A percentile compares a stretch with the other conserved stretches of the same genome.
Conservation (phyloP, 2,888 invertebrate genomes). For the Amblyjoppa fuscipennis region DNA sequence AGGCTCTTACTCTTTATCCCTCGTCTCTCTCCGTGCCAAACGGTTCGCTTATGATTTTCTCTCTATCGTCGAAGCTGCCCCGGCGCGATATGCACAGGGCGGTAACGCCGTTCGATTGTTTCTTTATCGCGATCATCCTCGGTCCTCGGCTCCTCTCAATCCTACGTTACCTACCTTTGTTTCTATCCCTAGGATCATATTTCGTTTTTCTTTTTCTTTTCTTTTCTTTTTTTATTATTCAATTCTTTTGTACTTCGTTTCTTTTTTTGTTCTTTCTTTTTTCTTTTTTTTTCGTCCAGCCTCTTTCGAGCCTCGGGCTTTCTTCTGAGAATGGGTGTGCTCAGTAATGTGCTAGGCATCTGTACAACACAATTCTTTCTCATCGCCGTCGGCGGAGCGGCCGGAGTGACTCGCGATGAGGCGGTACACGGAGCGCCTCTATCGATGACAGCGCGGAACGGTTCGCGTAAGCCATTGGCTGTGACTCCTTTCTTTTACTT, state of each 20-base stretch:
- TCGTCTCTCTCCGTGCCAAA: not conserved
- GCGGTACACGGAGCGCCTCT: slow-evolving; percentile 32
- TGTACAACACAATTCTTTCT: slow-evolving; percentile 41
- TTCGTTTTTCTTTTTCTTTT: slow-evolving; percentile 5
- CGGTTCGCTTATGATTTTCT: not conserved
- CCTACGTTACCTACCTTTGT: slow-evolving; percentile 55
- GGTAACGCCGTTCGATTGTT: slow-evolving; percentile 80
- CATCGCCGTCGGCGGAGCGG: slow-evolving; percentile 32
- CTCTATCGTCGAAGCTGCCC: slow-evolving; percentile 50
- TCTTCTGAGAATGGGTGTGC: slow-evolving; percentile 64
- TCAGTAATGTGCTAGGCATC: slow-evolving; percentile 45
- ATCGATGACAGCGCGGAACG: slow-evolving; percentile 55
- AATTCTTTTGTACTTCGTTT: not conserved
- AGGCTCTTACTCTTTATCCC: not conserved
- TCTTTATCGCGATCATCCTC: slow-evolving; percentile 83
- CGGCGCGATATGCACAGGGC: slow-evolving; percentile 61
- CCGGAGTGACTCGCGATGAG: slow-evolving; percentile 39
- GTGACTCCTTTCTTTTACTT: slow-evolving; percentile 55
- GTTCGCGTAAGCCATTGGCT: slow-evolving; percentile 21
- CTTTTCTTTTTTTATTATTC: slow-evolving; percentile 12
- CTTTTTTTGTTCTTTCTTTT: not conserved
- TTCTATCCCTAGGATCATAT: slow-evolving; percentile 40
- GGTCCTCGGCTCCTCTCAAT: slow-evolving; percentile 72
- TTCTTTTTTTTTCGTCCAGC: slow-evolving; percentile 6
- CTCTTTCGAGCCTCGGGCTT: slow-evolving; percentile 55